These are phyloP conservation scores for Microcebus tavaratra DNA, from an alignment of 2,113 vertebrate genomes.

Conservation along the genomic window DNA sequence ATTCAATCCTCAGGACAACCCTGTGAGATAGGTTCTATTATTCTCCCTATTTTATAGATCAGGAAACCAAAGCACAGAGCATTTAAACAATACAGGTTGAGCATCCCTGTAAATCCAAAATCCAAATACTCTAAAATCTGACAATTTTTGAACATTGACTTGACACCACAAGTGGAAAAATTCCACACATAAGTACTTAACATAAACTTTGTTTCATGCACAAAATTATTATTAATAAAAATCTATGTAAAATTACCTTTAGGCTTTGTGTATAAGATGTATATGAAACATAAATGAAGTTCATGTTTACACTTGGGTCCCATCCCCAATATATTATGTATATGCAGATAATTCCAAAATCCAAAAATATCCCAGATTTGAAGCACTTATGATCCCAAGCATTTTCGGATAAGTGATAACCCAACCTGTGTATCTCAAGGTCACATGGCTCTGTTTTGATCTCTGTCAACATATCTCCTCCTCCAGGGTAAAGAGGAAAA, in stretches of 20 bases:
- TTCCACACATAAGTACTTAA: background rate
- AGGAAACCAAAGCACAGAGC: background rate
- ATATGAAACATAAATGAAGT: background rate
- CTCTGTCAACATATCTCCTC: background rate
- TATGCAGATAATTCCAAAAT: background rate
- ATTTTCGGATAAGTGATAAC: background rate
- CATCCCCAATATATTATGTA: background rate
- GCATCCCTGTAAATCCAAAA: background rate
- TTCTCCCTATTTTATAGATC: background rate
- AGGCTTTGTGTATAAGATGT: background rate
- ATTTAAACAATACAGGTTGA: background rate
- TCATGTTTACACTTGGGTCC: background rate
- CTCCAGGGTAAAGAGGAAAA: background rate
- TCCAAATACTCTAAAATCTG: background rate
- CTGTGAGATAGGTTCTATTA: background rate
- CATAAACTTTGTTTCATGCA: background rate
- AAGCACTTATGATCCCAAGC: background rate
- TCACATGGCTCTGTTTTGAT: background rate
- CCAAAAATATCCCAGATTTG: background rate
- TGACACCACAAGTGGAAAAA: background rate
- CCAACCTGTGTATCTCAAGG: background rate
- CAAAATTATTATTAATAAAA: background rate
- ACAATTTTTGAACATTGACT: background rate
- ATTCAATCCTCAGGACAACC: background rate
- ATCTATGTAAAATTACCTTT: background rate